Base-by-base conservation (phyloP, 2,113 vertebrate species). In the Hippocampus comes region DNA sequence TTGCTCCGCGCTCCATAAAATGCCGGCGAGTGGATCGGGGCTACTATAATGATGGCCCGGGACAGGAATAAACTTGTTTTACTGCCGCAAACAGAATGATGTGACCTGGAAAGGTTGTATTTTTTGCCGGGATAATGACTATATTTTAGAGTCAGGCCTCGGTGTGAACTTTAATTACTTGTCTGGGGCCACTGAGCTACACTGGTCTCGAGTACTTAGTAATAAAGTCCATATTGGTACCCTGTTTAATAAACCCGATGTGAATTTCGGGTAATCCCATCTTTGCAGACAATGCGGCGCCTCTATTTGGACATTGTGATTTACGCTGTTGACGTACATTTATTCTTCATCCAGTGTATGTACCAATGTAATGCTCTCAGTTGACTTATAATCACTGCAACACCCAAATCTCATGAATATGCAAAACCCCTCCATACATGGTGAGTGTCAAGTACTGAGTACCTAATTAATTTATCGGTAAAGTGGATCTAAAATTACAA, bases 21-120 rank as follows among this genome's bases (percentile, higher is more conserved):
- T 89, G 93, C 89, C 94, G 92, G 94, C 93, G 92, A 96, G 94
- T 94, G 93, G 93, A 95, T 92, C 93, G 81, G 93, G 94, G 93
- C 94, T 78, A 93, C 94, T 94, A 94, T 96, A 95, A 95, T 84
- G 74, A 92, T 89, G 94, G 93, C 94, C 94, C 94, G 92, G 93
- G 94, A 92, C 95, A 94, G 95, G 95, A 96, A 96, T 95, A 96
- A 95, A 96, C 93, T 94, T 94, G 93, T 94, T 97, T 96, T 95
- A 95, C 93, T 95, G 95, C 89, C 0, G 93, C 93, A 97, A 96
- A 96, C 94, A 95, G 94, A 95, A 94, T 89, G 92, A 94, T 93
- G 93, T 95, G 95, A 96, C 94, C 95, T 95, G 94, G 93, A 95
- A 96, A 96, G 95, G 94, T 95, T 96, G 86, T 90, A 94, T 95